Percentiles rank a stretch among this genome's conserved stretches.
phyloP scores from a whole-genome alignment of 2,113 vertebrate genomes.

The Bombycilla garrulus region DNA sequence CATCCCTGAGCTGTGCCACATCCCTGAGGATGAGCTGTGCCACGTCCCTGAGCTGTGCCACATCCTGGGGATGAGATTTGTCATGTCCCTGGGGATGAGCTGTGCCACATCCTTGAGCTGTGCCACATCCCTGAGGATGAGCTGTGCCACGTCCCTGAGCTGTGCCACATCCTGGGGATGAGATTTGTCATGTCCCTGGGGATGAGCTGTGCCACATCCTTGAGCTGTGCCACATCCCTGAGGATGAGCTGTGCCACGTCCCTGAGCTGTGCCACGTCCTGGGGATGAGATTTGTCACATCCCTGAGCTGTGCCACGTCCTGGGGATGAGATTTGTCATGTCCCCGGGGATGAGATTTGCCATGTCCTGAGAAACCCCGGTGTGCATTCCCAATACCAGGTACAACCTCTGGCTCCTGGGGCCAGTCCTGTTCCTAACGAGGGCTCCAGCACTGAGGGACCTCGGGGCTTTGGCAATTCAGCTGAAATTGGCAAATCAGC shows the following conservation, averaged over 20 bases:
- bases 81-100: not conserved
- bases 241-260: too few relatives aligned
- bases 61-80: too few relatives aligned
- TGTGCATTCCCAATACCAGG: rapidly evolving
- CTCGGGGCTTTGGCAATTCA: rapidly evolving
- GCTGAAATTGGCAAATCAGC: not conserved
- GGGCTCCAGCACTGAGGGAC: not conserved
- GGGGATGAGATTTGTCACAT: too few relatives aligned
- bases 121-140: too few relatives aligned
- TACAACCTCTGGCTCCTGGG: rapidly evolving
- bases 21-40: too few relatives aligned
- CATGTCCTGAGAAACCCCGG: too few relatives aligned
- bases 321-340: too few relatives aligned
- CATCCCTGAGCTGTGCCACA: too few relatives aligned
- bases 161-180: not conserved
- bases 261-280: too few relatives aligned
- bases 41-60: not conserved
- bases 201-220: too few relatives aligned
- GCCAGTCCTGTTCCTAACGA: rapidly evolving
- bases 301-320: not conserved
- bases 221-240: not conserved
- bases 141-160: too few relatives aligned
- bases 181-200: too few relatives aligned
- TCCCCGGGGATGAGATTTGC: not conserved
- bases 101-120: not conserved